Conservation (phyloP, 2,113 vertebrate genomes). For the Phocoena sinus region DNA sequence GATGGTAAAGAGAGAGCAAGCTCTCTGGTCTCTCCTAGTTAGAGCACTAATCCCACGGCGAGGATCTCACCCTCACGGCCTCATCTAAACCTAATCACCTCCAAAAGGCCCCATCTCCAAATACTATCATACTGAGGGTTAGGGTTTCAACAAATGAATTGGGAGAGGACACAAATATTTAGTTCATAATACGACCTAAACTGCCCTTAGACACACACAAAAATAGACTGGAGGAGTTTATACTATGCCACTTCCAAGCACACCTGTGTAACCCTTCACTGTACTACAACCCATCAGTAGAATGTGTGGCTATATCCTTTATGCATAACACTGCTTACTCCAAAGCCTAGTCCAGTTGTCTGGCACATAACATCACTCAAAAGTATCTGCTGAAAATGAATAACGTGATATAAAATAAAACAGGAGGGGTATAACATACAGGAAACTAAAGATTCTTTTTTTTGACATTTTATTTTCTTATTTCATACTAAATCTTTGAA, state of each 20-base stretch:
- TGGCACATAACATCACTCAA: neutral
- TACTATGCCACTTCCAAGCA: neutral
- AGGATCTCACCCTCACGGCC: neutral
- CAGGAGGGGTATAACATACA: neutral
- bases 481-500: no score
- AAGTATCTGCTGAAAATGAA: neutral
- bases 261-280: neutral
- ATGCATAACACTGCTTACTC: neutral
- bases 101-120: neutral
- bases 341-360: neutral
- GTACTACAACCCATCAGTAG: neutral
- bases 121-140: neutral
- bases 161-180: neutral
- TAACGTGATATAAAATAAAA: neutral
- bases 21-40: neutral
- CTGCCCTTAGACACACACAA: neutral
- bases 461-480: no score
- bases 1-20: neutral
- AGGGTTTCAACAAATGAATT: neutral
- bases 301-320: neutral
- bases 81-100: neutral
- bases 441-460: neutral
- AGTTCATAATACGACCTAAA: neutral
- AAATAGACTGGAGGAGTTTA: neutral
- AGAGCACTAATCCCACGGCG: neutral